phyloP scores from a whole-genome alignment of 1,140 invertebrate species.

The Drosophila melanica region DNA sequence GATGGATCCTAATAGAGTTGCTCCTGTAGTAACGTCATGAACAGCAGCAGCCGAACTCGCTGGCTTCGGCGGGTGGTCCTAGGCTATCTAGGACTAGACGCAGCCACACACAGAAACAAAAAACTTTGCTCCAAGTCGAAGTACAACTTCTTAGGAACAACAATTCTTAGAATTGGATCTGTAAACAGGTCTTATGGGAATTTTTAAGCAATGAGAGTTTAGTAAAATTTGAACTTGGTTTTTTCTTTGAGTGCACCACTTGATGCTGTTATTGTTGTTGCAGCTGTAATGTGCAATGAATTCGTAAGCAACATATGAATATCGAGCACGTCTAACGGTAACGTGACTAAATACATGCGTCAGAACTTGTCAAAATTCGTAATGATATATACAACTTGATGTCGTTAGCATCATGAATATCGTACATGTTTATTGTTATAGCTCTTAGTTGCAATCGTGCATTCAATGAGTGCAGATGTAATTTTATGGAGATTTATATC shows the following conservation, averaged over 20 bases:
- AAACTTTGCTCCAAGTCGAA: no score
- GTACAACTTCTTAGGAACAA: no score
- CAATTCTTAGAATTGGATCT: no score
- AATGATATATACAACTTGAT: background rate
- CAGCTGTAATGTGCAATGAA: slow-evolving; percentile 66
- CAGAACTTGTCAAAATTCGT: background rate
- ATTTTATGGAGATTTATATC: no score
- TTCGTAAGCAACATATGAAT: slow-evolving; percentile 51
- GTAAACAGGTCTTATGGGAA: no score
- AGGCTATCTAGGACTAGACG: background rate
- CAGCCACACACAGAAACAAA: no score
- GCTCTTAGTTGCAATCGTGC: no score
- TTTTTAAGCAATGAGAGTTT: no score
- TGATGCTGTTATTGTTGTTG: slow-evolving; percentile 42
- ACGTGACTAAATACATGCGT: background rate
- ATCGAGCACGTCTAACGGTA: slow-evolving; percentile 29
- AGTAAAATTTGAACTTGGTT: no score
- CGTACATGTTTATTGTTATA: no score
- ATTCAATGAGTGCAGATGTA: no score
- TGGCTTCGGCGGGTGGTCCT: background rate
- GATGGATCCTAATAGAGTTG: slow-evolving; percentile 81
- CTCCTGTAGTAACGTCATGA: slow-evolving; percentile 42
- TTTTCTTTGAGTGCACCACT: slow-evolving; percentile 1
- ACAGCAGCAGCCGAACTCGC: slow-evolving; percentile 18
- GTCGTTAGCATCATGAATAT: no score